Conservation (phyloP, 1,140 invertebrate species). For the Lamellibrachia luymesi region DNA sequence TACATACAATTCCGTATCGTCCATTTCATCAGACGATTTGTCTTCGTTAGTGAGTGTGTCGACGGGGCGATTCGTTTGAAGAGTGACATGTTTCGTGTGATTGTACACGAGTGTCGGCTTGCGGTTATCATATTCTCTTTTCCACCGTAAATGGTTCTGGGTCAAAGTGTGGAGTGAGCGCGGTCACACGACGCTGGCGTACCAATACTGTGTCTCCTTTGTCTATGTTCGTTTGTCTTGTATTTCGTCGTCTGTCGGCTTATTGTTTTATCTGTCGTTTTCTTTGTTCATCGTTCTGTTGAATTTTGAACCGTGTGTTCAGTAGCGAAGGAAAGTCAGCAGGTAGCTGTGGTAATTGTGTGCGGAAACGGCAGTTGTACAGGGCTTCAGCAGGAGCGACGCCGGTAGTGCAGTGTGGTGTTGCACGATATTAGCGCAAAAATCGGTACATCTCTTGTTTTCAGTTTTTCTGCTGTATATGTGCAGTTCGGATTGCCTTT, state of each 20-base stretch:
- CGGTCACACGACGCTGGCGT: background rate
- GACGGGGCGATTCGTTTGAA: constrained; percentile 6
- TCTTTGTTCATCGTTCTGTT: background rate
- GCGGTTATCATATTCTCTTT: background rate
- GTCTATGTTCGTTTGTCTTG: background rate
- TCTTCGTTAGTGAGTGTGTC: background rate
- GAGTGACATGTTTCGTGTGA: background rate
- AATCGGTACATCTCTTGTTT: constrained; percentile 13
- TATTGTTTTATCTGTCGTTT: too few species aligned
- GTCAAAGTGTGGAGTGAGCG: background rate
- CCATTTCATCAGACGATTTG: background rate
- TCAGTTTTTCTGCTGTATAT: background rate
- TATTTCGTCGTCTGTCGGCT: too few species aligned
- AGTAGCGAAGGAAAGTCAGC: background rate
- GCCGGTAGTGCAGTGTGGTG: background rate
- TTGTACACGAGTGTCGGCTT: background rate
- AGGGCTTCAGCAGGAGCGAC: background rate
- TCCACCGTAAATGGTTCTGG: constrained; percentile 17
- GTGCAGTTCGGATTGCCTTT: constrained; percentile 5
- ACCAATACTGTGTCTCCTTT: constrained; percentile 15
- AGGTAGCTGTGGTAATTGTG: background rate
- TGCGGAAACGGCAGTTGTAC: background rate
- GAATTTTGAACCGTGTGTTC: constrained; percentile 7
- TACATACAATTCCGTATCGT: background rate
- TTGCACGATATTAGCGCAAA: background rate